Percentiles rank a stretch among this genome's conserved stretches.
Evolutionary conservation across 1,140 invertebrate species (phyloP).

Genomic region (Hyposmocoma kahamanoa): DNA sequence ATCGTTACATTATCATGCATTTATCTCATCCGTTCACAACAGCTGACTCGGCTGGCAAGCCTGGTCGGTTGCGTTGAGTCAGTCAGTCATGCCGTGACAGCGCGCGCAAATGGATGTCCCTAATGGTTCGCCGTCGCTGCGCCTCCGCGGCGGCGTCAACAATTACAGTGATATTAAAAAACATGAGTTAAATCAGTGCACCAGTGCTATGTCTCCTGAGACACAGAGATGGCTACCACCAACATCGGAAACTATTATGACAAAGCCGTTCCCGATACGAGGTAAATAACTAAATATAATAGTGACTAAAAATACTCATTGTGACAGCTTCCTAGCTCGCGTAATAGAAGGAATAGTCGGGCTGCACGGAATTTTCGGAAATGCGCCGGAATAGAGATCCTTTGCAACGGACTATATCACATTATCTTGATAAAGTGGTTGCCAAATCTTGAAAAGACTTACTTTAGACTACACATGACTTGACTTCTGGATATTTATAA

Average conservation of each 20-base stretch:
- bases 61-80: neutral
- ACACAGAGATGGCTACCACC: slow-evolving; percentile 79
- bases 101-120: slow-evolving; percentile 52
- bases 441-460: too few species aligned
- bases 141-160: slow-evolving; percentile 73
- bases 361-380: too few species aligned
- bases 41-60: neutral
- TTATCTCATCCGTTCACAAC: slow-evolving; percentile 41
- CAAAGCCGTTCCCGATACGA: slow-evolving; percentile 89
- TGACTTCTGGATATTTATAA: too few species aligned
- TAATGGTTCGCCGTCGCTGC: slow-evolving; percentile 75
- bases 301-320: slow-evolving; percentile 24
- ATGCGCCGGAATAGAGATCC: too few species aligned
- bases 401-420: too few species aligned
- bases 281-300: slow-evolving; percentile 70
- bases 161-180: slow-evolving; percentile 67
- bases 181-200: slow-evolving; percentile 76
- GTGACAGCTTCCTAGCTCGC: neutral
- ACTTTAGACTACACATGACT: too few species aligned
- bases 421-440: too few species aligned
- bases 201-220: slow-evolving; percentile 79
- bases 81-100: slow-evolving; percentile 59
- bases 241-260: slow-evolving; percentile 87
- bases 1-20: too few species aligned
- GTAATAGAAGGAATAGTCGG: slow-evolving; percentile 1